Evolutionary conservation across 2,797 vertebrate species (phyloP).

Genomic region (Chrysocyon brachyurus): DNA sequence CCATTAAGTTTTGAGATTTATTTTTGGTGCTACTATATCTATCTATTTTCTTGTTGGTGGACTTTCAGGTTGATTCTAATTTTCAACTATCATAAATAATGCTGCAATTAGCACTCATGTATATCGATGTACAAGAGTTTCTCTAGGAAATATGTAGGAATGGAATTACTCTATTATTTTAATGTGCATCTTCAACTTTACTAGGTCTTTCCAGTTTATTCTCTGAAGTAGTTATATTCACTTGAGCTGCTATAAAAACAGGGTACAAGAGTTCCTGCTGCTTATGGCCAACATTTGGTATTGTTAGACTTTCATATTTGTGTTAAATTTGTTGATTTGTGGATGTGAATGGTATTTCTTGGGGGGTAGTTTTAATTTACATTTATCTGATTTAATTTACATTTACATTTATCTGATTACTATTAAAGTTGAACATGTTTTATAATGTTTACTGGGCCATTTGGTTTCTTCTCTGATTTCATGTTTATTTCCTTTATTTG

Average conservation of each 20-base stretch:
- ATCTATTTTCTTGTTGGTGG: neutral
- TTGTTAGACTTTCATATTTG: neutral
- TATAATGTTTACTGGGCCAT: neutral
- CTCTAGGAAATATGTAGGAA: neutral
- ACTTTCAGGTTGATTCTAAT: neutral
- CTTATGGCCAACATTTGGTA: neutral
- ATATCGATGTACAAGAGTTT: neutral
- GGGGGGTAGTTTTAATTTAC: neutral
- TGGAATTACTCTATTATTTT: neutral
- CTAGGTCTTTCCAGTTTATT: neutral
- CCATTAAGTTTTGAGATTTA: neutral
- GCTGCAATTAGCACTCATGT: neutral
- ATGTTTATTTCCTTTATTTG: neutral
- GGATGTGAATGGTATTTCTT: neutral
- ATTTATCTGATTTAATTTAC: neutral
- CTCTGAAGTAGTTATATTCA: neutral
- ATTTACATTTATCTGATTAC: neutral
- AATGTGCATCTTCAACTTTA: neutral
- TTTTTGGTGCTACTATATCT: neutral
- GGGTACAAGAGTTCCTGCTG: neutral
- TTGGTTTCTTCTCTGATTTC: constrained; percentile 34
- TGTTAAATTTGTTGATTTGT: neutral
- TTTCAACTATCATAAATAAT: neutral
- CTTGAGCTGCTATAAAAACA: neutral
- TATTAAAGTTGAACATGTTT: neutral